Evolutionary conservation across 2,797 vertebrate species (phyloP), one percentile per base, ranked within the genome.

Genomic region (Spinus pinus): DNA sequence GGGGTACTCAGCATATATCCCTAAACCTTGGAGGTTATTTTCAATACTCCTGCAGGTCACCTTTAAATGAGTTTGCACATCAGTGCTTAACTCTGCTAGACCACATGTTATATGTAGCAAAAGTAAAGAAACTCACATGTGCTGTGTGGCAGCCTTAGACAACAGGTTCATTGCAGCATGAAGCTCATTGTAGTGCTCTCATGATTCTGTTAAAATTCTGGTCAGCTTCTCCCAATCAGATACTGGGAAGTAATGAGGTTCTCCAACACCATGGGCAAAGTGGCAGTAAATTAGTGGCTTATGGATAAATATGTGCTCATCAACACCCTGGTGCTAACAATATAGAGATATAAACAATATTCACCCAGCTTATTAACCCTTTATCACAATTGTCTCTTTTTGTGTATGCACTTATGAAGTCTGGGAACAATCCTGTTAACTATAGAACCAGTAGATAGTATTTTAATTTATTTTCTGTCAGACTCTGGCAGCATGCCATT

Each of bases 211-310:
- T 97, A 99, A 98, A 66, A 98, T 99, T 98, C 98, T 98, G 97
- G 98, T 98, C 96, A 99, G 98, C 97, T 98, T 98, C 97, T 99
- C 98, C 98, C 98, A 98, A 96, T 99, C 98, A 90, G 98, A 98
- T 88, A 97, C 96, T 4, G 90, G 98, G 91, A 98, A 98, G 97
- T 98, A 99, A 88, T 97, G 87, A 94, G 98, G 97, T 97, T 99
- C 99, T 94, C 98, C 98, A 95, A 98, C 95, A 64, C 98, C 98
- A 53, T 97, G 98, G 91, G 98, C 98, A 97, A 99, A 99, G 97
- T 99, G 98, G 97, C 97, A 99, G 97, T 98, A 99, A 97, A 99
- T 98, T 97, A 99, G 97, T 80, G 98, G 98, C 97, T 99, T 99
- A 98, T 98, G 98, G 97, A 98, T 99, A 96, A 99, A 99, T 95